Conservation (phyloP, 2,113 vertebrate genomes). For the Paraplagusia blochii region DNA sequence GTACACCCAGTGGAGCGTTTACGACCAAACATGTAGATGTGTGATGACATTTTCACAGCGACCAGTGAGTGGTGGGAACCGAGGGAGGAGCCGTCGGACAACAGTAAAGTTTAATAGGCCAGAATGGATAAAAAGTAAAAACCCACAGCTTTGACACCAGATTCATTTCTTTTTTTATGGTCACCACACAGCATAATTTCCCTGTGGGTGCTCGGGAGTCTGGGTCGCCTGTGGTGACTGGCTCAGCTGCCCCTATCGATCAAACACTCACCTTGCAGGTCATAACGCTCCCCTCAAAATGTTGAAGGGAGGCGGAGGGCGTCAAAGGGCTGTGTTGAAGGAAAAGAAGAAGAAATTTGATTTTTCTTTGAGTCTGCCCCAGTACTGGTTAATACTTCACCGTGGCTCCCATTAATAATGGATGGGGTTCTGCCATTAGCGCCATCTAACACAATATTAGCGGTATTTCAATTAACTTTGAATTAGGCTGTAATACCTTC, state of each 20-base stretch:
- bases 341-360: not conserved
- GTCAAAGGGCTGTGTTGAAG: not conserved
- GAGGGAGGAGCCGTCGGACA: not conserved
- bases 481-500: constrained; percentile 63
- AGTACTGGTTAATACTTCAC: not conserved
- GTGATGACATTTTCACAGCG: not conserved
- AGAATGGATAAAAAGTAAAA: not conserved
- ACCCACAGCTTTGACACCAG: not conserved
- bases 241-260: not conserved
- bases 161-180: not conserved
- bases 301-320: not conserved
- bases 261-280: not conserved
- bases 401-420: constrained; percentile 27
- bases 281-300: not conserved
- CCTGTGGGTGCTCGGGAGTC: not conserved
- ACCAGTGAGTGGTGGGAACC: not conserved
- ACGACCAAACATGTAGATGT: not conserved
- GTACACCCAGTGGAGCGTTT: too few relatives aligned
- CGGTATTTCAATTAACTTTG: constrained; percentile 62
- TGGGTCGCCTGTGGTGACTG: not conserved
- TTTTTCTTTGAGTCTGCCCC: not conserved
- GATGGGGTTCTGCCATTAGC: constrained; percentile 33
- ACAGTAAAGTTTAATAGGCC: not conserved
- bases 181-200: not conserved
- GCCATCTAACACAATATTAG: constrained; percentile 59